Evolutionary conservation across 2,888 invertebrate genomes (phyloP).

Genomic region (Leptodirus hochenwartii): DNA sequence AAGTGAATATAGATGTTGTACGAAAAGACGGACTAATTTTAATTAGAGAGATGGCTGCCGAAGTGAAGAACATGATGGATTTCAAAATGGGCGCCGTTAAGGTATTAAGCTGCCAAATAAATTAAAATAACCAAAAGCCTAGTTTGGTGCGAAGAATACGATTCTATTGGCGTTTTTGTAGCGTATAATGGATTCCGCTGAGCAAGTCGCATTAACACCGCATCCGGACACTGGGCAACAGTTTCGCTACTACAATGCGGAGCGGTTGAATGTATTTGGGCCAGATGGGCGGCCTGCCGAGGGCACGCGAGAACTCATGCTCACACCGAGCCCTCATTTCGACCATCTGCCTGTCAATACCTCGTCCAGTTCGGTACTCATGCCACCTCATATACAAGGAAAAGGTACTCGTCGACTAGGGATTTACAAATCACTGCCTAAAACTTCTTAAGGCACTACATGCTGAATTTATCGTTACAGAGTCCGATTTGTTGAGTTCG

Average conservation of each 20-base stretch:
- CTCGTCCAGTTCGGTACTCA: constrained; percentile 72
- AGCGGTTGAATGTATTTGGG: constrained; percentile 60
- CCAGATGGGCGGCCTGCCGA: constrained; percentile 55
- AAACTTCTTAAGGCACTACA: background rate
- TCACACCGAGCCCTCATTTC: constrained; percentile 65
- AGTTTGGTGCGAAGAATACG: background rate
- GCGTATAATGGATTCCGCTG: constrained; percentile 85
- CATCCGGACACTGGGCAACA: constrained; percentile 26
- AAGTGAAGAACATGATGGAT: constrained; percentile 87
- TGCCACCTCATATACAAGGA: constrained; percentile 64
- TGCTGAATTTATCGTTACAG: constrained; percentile 27
- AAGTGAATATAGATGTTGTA: constrained; percentile 55
- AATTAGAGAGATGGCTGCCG: constrained; percentile 71
- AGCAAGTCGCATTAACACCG: constrained; percentile 64
- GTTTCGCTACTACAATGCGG: constrained; percentile 60
- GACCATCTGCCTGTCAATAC: constrained; percentile 72
- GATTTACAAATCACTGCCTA: constrained; percentile 2
- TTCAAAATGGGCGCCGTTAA: constrained; percentile 82
- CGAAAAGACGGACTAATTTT: constrained; percentile 72
- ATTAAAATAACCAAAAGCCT: constrained; percentile 2
- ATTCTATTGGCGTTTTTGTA: constrained; percentile 24
- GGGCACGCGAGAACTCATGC: constrained; percentile 48
- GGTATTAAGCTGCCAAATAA: constrained; percentile 35
- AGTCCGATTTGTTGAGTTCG: constrained; percentile 67
- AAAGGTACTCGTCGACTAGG: constrained; percentile 30